A percentile compares a stretch with the other conserved stretches of the same genome.
Evolutionary conservation across 2,113 vertebrate genomes (phyloP).

Genomic region (Alligator sinensis): DNA sequence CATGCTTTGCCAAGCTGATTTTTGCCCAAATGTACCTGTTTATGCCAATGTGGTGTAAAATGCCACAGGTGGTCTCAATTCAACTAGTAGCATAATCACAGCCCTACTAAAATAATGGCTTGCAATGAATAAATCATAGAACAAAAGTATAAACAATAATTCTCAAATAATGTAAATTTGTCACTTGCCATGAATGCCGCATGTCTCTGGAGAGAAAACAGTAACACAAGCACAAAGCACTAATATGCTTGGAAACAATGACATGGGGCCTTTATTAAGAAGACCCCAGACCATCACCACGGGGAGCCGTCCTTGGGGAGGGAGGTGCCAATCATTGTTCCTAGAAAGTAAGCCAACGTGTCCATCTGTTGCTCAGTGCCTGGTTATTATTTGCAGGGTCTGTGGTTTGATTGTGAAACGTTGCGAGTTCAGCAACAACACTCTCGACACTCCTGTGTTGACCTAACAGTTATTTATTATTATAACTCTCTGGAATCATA

Average conservation of each 20-base stretch:
- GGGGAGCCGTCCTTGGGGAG: neutral
- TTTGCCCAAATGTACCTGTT: neutral
- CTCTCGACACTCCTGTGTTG: too few species aligned
- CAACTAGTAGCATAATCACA: rapidly evolving
- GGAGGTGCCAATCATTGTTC: neutral
- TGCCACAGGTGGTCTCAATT: neutral
- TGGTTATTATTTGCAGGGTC: rapidly evolving
- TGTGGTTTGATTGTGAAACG: neutral
- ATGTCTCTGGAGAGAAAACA: slow-evolving; percentile 10
- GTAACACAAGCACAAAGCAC: rapidly evolving
- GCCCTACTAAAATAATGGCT: neutral
- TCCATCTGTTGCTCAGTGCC: neutral
- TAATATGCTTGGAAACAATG: neutral
- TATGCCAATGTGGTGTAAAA: neutral
- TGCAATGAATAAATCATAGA: neutral
- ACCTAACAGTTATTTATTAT: too few species aligned
- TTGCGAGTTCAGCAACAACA: too few species aligned
- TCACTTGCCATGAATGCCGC: neutral
- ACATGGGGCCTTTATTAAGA: neutral
- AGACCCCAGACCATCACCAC: neutral
- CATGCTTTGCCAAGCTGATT: neutral
- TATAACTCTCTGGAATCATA: too few species aligned
- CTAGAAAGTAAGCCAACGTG: rapidly evolving
- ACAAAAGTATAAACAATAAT: neutral
- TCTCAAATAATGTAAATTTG: neutral